phyloP scores from a whole-genome alignment of 2,888 invertebrate genomes.

The Pomacea canaliculata region DNA sequence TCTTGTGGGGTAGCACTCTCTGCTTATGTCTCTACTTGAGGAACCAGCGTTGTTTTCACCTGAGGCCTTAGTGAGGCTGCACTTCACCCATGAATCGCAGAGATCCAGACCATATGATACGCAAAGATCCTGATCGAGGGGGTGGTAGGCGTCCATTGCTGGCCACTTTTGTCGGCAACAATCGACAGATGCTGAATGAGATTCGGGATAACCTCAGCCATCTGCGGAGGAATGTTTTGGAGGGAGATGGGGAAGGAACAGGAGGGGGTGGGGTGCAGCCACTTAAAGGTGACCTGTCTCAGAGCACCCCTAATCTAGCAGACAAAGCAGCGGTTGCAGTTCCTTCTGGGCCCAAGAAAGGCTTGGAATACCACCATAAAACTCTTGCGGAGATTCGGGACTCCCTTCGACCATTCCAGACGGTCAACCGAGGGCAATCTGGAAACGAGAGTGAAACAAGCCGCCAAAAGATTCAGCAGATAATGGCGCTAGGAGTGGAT shows the following conservation, averaged over 20 bases:
- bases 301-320: slow-evolving; percentile 43
- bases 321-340: slow-evolving; percentile 36
- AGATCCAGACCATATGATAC: slow-evolving; percentile 40
- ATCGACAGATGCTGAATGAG: slow-evolving; percentile 60
- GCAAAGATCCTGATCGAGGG: slow-evolving; percentile 32
- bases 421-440: slow-evolving; percentile 10
- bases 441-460: slow-evolving; percentile 28
- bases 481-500: slow-evolving; percentile 41
- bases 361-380: slow-evolving; percentile 78
- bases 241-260: slow-evolving; percentile 26
- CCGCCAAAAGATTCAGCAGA: slow-evolving; percentile 37
- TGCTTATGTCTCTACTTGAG: slow-evolving; percentile 31
- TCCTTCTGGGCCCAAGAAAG: slow-evolving; percentile 13
- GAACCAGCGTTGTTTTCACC: slow-evolving; percentile 24
- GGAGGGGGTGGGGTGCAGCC: slow-evolving; percentile 17
- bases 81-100: slow-evolving; percentile 40
- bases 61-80: slow-evolving; percentile 24
- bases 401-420: slow-evolving; percentile 80
- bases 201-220: slow-evolving; percentile 60
- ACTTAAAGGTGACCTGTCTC: slow-evolving; percentile 38
- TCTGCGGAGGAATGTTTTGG: slow-evolving; percentile 42
- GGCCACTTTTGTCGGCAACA: slow-evolving; percentile 53
- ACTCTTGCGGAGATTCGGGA: slow-evolving; percentile 89
- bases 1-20: slow-evolving; percentile 10
- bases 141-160: slow-evolving; percentile 47